phyloP scores from a whole-genome alignment of 2,113 vertebrate species.

The Anas platyrhynchos region DNA sequence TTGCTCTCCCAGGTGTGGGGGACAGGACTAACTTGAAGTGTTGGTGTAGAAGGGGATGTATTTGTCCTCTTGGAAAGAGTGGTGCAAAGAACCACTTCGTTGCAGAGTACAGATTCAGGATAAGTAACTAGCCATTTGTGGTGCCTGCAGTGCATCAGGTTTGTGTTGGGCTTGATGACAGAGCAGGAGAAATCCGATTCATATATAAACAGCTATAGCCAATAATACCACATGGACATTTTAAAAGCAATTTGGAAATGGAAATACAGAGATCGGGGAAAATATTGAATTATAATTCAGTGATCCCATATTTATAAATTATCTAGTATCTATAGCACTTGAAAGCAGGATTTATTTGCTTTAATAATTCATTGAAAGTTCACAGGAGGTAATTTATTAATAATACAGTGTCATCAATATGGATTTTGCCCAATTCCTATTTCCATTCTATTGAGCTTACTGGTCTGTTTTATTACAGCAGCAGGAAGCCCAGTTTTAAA shows the following conservation, averaged over 20 bases:
- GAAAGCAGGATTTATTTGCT: conserved; percentile 49
- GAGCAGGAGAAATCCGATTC: neutral
- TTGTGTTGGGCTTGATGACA: neutral
- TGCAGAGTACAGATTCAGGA: neutral
- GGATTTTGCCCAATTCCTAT: conserved; percentile 24
- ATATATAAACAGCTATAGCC: neutral
- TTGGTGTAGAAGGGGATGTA: neutral
- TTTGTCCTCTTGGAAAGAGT: neutral
- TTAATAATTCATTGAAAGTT: conserved; percentile 61
- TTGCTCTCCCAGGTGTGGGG: neutral
- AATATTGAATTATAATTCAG: conserved; percentile 15
- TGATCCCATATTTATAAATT: conserved; percentile 44
- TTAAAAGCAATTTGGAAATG: conserved; percentile 17
- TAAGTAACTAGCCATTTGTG: neutral
- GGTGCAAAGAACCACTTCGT: neutral
- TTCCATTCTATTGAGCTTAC: neutral
- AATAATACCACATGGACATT: neutral
- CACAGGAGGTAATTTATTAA: conserved; percentile 59
- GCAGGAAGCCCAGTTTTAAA: neutral
- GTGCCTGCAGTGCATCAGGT: neutral
- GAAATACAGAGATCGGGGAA: neutral
- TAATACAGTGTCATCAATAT: conserved; percentile 51
- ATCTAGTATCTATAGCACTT: neutral
- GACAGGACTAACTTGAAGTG: neutral
- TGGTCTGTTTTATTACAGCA: neutral